A percentile compares a stretch with the other conserved stretches of the same genome.
These are phyloP conservation scores for Plebejus argus DNA, from an alignment of 2,888 invertebrate species.

Conservation along the genomic window DNA sequence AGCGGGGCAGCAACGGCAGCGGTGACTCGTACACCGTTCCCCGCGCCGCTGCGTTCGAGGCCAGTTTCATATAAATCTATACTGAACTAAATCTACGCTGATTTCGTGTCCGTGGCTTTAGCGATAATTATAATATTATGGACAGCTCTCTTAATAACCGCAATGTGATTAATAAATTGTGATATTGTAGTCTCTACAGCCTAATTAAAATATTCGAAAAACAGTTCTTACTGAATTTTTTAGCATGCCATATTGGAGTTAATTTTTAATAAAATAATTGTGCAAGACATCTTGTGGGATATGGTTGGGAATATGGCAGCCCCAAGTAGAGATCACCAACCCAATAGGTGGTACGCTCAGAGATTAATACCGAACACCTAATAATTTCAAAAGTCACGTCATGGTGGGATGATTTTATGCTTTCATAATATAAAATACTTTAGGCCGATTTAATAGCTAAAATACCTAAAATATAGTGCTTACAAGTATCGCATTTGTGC, in stretches of 20 bases:
- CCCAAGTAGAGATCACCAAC: no score
- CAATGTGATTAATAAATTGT: not conserved
- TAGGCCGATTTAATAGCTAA: not conserved
- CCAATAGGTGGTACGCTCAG: no score
- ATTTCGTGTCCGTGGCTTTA: no score
- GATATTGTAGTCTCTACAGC: not conserved
- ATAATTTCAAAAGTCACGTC: not conserved
- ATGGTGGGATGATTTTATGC: conserved; percentile 10
- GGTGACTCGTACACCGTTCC: no score
- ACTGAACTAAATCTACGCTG: no score
- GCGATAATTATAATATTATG: no score
- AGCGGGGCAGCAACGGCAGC: no score
- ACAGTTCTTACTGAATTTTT: not conserved
- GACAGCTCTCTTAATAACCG: not conserved
- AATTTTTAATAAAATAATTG: not conserved
- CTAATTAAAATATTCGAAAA: not conserved
- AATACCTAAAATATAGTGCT: not conserved
- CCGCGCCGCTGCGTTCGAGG: no score
- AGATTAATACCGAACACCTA: no score
- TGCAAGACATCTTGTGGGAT: not conserved
- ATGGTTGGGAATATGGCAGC: not conserved
- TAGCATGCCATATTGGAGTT: not conserved
- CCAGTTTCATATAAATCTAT: no score
- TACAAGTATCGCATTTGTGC: not conserved
- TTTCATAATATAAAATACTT: not conserved